Conservation (phyloP, 2,797 vertebrate species). For the Neosilurus hyrtlii region DNA sequence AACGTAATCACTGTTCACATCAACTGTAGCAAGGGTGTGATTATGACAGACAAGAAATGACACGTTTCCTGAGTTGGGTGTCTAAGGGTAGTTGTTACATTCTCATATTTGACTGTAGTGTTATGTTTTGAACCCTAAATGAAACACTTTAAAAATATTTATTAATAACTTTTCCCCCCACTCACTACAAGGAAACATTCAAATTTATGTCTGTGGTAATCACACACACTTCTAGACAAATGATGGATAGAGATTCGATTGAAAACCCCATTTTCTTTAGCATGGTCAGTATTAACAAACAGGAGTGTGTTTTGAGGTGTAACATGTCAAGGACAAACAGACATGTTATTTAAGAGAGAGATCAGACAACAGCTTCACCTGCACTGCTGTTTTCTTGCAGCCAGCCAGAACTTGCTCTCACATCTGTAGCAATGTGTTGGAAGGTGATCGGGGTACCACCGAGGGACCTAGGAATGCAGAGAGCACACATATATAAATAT, state of each 20-base stretch:
- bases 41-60: constrained; percentile 10
- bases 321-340: constrained; percentile 10
- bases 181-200: not conserved
- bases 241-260: not conserved
- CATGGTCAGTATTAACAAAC: not conserved
- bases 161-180: too few species aligned
- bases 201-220: not conserved
- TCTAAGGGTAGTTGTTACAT: too few species aligned
- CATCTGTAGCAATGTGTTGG: constrained; percentile 94
- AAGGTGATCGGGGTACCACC: constrained; percentile 91
- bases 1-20: not conserved
- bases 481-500: not conserved
- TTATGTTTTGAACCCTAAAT: not conserved
- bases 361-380: constrained; percentile 72
- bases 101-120: not conserved
- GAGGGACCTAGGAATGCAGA: constrained; percentile 70
- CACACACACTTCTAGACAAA: not conserved
- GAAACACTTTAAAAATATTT: not conserved
- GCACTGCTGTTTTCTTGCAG: constrained; percentile 93
- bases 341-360: not conserved
- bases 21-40: constrained; percentile 1
- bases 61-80: not conserved
- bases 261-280: not conserved
- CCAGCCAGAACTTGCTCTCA: constrained; percentile 92
- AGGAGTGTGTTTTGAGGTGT: constrained; percentile 1